These are phyloP conservation scores for Remorina albescens DNA, from an alignment of 2,797 vertebrate genomes.

Conservation along the genomic window DNA sequence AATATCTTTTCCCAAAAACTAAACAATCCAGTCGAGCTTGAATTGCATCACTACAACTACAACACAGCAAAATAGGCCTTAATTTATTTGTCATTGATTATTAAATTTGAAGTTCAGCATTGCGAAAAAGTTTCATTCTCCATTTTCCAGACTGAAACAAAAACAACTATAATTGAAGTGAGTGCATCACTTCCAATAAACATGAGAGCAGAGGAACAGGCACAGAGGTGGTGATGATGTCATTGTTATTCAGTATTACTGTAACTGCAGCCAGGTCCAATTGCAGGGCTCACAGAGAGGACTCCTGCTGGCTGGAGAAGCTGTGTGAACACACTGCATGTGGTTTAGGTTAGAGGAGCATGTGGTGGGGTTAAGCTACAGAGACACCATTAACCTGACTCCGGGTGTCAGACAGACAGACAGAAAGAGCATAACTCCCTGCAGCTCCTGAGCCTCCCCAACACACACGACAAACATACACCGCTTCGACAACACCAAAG, in stretches of 20 bases:
- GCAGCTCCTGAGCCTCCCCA: conserved; percentile 18
- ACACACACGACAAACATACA: conserved; percentile 38
- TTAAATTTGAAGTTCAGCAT: conserved; percentile 2
- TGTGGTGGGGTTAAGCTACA: conserved; percentile 54
- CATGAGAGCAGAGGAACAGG: conserved; percentile 17
- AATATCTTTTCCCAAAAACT: background rate
- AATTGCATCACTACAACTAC: background rate
- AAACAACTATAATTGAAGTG: conserved; percentile 29
- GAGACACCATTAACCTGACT: conserved; percentile 74
- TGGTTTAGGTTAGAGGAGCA: conserved; percentile 79
- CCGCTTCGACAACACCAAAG: conserved; percentile 40
- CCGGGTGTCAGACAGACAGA: conserved; percentile 40
- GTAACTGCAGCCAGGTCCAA: conserved; percentile 59
- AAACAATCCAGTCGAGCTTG: background rate
- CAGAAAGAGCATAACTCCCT: conserved; percentile 8
- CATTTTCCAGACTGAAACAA: conserved; percentile 16
- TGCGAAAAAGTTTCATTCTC: background rate
- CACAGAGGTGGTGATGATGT: conserved; percentile 46
- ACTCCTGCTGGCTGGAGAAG: conserved; percentile 36
- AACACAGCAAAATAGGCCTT: background rate
- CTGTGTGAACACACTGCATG: conserved; percentile 58
- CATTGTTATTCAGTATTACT: conserved; percentile 58
- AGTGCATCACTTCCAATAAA: conserved; percentile 54
- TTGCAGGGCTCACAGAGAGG: conserved; percentile 15
- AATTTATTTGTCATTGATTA: background rate